phyloP scores from a whole-genome alignment of 1,140 invertebrate genomes.

The Phymorhynchus buccinoides region DNA sequence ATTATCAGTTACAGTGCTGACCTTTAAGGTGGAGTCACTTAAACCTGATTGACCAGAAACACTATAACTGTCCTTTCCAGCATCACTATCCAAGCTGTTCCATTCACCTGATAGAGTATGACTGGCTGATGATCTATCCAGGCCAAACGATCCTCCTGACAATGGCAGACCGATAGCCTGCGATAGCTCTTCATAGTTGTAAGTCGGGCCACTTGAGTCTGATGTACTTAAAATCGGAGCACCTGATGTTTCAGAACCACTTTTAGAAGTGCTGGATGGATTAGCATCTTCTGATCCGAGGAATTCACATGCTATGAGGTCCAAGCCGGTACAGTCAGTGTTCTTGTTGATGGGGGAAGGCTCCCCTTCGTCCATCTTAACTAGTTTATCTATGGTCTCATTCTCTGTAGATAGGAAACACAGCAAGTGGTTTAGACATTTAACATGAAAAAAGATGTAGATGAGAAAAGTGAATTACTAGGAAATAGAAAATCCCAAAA shows the following conservation, averaged over 20 bases:
- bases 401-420: constrained; percentile 52
- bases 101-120: neutral
- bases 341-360: neutral
- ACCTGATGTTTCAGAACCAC: neutral
- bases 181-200: neutral
- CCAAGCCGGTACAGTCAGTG: constrained; percentile 11
- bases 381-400: constrained; percentile 54
- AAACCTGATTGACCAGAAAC: neutral
- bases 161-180: neutral
- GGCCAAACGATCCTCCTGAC: neutral
- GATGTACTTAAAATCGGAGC: neutral
- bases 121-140: neutral
- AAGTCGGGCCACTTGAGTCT: neutral
- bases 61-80: neutral
- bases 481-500: too few species aligned
- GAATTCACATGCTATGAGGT: constrained; percentile 41
- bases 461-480: too few species aligned
- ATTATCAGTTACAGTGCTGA: neutral
- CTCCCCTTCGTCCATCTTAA: constrained; percentile 42
- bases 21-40: neutral
- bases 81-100: neutral
- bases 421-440: neutral
- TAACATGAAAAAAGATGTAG: neutral
- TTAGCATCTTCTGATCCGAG: constrained; percentile 4
- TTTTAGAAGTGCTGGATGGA: neutral